Conservation (phyloP, 2,797 vertebrate species). For the Ficedula albicollis region DNA sequence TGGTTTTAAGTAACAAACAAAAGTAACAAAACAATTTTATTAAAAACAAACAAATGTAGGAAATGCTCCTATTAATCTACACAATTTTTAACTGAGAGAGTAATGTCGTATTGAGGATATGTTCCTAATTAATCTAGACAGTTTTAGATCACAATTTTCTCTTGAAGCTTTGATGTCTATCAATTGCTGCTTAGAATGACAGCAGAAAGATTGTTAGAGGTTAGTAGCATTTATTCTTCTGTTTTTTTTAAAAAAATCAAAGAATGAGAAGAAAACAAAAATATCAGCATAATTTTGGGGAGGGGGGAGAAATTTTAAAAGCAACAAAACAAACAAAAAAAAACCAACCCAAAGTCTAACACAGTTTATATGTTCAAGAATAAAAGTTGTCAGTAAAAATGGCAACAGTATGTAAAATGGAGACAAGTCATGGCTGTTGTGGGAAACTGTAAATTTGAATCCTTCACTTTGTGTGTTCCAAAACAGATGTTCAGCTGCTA, state of each 20-base stretch:
- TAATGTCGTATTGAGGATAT: not conserved
- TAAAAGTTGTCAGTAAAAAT: not conserved
- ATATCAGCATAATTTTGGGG: not conserved
- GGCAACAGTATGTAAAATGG: not conserved
- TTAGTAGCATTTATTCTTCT: not conserved
- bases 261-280: not conserved
- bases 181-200: not conserved
- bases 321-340: not conserved
- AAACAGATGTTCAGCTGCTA: slow-evolving; percentile 23
- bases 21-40: no score
- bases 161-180: not conserved
- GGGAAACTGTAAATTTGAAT: slow-evolving; percentile 21
- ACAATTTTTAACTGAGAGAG: not conserved
- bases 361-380: not conserved
- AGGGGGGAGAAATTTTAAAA: not conserved
- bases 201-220: not conserved
- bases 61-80: not conserved
- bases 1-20: not conserved
- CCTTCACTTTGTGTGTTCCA: not conserved
- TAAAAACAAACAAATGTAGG: not conserved
- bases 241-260: not conserved
- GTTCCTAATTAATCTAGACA: not conserved
- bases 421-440: not conserved
- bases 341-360: not conserved
- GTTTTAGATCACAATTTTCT: not conserved